Evolutionary conservation across 2,797 vertebrate genomes (phyloP).

Genomic region (Oreochromis mossambicus): DNA sequence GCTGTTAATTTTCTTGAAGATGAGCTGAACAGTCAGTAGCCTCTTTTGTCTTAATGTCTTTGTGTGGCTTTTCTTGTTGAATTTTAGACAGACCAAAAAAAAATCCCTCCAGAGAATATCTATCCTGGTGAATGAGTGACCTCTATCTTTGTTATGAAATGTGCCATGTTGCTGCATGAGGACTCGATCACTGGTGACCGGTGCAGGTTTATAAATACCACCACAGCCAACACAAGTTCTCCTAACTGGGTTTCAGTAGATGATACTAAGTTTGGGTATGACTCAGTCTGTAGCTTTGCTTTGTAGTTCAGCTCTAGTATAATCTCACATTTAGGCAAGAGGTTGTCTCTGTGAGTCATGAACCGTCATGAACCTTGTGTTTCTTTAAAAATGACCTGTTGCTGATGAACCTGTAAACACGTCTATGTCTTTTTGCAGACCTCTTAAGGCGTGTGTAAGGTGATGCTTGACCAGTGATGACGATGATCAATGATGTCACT

Average conservation of each 20-base stretch:
- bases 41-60: neutral
- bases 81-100: neutral
- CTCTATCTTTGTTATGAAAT: conserved; percentile 42
- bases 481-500: neutral
- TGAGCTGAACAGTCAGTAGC: neutral
- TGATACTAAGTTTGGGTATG: conserved; percentile 77
- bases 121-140: conserved; percentile 1
- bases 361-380: conserved; percentile 13
- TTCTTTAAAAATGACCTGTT: conserved; percentile 20
- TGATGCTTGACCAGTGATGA: neutral
- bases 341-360: conserved; percentile 28
- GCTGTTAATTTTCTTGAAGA: conserved; percentile 1
- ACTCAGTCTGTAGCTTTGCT: conserved; percentile 68
- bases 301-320: conserved; percentile 54
- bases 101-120: neutral
- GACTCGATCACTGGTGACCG: conserved; percentile 45
- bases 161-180: conserved; percentile 45
- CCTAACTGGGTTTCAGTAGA: conserved; percentile 66
- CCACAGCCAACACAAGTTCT: conserved; percentile 48
- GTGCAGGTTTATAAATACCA: conserved; percentile 68
- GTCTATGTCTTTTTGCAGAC: neutral
- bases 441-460: neutral
- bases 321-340: conserved; percentile 43
- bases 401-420: neutral
- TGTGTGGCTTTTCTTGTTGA: neutral